Evolutionary conservation across 2,888 invertebrate genomes (phyloP), one percentile per base, ranked within the genome.

Genomic region (Elegia similella): DNA sequence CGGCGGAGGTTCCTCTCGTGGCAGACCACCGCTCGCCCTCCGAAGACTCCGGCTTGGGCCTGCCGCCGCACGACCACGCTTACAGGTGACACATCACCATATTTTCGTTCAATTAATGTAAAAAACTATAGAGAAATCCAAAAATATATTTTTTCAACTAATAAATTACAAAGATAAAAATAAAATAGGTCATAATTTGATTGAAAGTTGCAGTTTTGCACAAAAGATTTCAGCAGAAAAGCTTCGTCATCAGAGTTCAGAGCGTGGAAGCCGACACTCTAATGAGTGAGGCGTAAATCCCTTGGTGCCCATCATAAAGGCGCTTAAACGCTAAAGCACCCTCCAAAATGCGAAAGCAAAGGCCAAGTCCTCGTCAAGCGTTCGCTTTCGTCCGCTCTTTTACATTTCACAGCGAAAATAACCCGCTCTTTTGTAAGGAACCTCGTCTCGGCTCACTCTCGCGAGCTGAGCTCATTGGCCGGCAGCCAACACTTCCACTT

Each of bases 11-110:
- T 84, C 88, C 90, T 82, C 94, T 92, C 90, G 93, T 79, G 86
- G 95, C 95, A 83, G 95, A 95, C 83, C 94, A 94, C 91, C 95
- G 95, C 84, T 96, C 97, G 80, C 97, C 97, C 73, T 97, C 97
- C 86, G 98, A 98, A 92, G 98, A 98, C 94, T 97, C 97, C 89
- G 98, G 98, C 83, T 95, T 98, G 86, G 97, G 98, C 87, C 94
- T 97, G 92, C 96, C 96, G 84, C 93, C 94, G 85, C 93, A 94
- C 78, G 95, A 95, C 89, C 93, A 94, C 78, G 88, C 92, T 82
- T 93, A 93, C 93, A 95, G 95, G 95, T 95, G 88, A 86, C 78
- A 70, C 68, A 71, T 73, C 72, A 76, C 73, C 68, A 69, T 63
- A 66, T 42, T 55, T 42, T 15, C n/a, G n/a, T n/a, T n/a, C 46